These are phyloP conservation scores for Gopherus flavomarginatus DNA, from an alignment of 2,113 vertebrate species.

Conservation along the genomic window DNA sequence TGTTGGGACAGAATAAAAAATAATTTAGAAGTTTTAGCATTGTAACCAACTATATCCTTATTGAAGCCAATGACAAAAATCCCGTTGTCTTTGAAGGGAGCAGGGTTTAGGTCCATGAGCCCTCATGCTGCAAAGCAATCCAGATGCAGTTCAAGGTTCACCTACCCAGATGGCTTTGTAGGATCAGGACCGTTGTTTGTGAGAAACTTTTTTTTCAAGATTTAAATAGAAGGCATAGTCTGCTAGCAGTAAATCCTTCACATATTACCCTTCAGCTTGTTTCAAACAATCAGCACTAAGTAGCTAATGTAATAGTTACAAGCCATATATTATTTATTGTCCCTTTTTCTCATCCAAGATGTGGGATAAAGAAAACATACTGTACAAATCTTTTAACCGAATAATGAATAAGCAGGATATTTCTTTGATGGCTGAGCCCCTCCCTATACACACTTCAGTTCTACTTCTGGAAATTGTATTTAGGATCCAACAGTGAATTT, in stretches of 20 bases:
- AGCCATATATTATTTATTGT: not conserved
- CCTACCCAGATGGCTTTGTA: fast-evolving
- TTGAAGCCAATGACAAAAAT: not conserved
- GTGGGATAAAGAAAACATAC: not conserved
- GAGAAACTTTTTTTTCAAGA: fast-evolving
- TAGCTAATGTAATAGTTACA: not conserved
- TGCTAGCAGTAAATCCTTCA: fast-evolving
- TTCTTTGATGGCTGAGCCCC: not conserved
- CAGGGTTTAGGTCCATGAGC: not conserved
- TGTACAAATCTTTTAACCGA: fast-evolving
- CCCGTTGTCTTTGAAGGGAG: not conserved
- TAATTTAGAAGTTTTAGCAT: not conserved
- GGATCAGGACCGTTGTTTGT: fast-evolving
- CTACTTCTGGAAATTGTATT: not conserved
- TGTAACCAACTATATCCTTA: not conserved
- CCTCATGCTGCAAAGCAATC: not conserved
- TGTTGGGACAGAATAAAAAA: not conserved
- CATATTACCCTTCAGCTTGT: not conserved
- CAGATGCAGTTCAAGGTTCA: fast-evolving
- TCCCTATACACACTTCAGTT: not conserved
- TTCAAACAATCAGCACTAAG: not conserved
- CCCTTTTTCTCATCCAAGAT: not conserved
- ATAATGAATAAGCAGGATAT: not conserved
- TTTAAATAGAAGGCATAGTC: fast-evolving
- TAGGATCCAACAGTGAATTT: not conserved